Evolutionary conservation across 1,140 invertebrate species (phyloP), one percentile per base, ranked within the genome.

Genomic region (Diabrotica undecimpunctata): DNA sequence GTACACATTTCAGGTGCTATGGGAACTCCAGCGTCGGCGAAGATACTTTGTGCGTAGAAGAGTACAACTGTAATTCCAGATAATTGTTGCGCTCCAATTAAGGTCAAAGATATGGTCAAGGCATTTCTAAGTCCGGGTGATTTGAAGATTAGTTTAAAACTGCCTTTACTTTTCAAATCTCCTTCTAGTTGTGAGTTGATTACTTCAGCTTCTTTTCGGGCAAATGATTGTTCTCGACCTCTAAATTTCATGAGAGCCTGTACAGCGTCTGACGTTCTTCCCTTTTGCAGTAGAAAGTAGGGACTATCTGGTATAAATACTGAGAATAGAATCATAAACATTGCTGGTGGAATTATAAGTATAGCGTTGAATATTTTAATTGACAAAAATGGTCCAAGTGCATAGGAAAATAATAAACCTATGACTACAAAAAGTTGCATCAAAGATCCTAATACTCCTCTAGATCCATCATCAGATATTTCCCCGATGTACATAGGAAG

Each of bases 11-110:
- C 85, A 74, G 54, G 84, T 75, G 1, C 90, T 55, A 7, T 71
- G 75, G 64, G 0, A 82, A 75, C 84, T 0, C 86, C 84, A 9
- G 89, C 83, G 3, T 81, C 81, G 1, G 79, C 70, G 71, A 91
- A 94, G 72, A 91, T 94, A 0, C 80, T 81, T 52, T 88, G 84
- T 66, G 90, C 85, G 77, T 91, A 93, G 77, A 92, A 92, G 14
- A 92, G 82, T 2, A 95, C 87, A 3, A 89, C 89, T 75, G 91
- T 93, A 71, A 91, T 90, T 13, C 92, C 92, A 5, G 87, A 88
- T 9, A 93, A 79, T 77, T 91, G 89, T 72, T 91, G 89, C 75
- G 90, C 87, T 51, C 84, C 76, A 53, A 90, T 87, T 39, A 94
- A 78, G 0, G 84, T 83, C 64, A 88, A 83, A 0, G 87, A 87